Evolutionary conservation across 30 jellyfish, hydroid and myxozoan genomes (phyloP).

Genomic region (Cassiopea xamachana): DNA sequence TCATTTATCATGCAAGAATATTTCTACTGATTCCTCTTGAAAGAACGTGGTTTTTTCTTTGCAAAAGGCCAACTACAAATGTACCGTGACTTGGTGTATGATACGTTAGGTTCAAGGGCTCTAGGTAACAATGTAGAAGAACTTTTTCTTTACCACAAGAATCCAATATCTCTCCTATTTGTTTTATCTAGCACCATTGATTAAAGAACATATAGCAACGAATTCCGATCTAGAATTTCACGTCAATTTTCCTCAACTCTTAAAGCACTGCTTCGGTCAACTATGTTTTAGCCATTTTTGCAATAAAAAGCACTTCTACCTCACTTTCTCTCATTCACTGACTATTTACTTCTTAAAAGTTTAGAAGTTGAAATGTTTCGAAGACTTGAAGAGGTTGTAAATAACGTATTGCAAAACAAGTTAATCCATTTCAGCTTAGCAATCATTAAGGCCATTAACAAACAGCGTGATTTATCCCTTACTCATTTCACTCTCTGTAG

Average conservation of each 20-base stretch:
- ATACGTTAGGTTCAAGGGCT: not conserved
- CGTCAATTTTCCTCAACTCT: not conserved
- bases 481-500: no score
- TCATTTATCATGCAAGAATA: not conserved
- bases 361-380: no score
- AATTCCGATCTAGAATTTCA: not conserved
- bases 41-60: not conserved
- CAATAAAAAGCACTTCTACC: no score
- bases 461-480: no score
- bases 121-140: not conserved
- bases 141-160: not conserved
- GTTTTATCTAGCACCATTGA: not conserved
- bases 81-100: not conserved
- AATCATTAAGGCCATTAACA: no score
- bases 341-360: no score
- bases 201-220: not conserved
- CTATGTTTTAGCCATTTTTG: no score
- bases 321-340: no score
- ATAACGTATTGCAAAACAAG: no score
- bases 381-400: no score
- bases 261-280: no score
- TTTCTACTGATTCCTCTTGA: not conserved
- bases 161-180: not conserved
- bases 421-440: no score
- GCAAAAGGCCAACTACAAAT: not conserved